These are phyloP conservation scores for Popillia japonica DNA, from an alignment of 1,140 invertebrate species.

Conservation along the genomic window DNA sequence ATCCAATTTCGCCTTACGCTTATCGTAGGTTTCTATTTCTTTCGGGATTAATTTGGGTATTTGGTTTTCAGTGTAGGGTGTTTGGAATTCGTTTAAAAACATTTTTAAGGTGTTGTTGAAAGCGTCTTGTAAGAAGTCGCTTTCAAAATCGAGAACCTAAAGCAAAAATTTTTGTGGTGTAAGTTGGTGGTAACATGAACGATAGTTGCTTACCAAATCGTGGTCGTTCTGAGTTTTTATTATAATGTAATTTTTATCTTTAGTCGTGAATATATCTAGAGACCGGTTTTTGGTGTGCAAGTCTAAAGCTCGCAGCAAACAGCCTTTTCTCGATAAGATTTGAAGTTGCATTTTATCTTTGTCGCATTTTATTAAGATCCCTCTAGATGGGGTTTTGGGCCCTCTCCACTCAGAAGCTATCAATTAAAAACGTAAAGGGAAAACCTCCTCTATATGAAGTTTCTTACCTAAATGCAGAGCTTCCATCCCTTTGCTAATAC, in stretches of 20 bases:
- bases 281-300: conserved; percentile 42
- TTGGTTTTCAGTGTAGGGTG: neutral
- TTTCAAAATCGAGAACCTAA: conserved; percentile 57
- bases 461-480: conserved; percentile 31
- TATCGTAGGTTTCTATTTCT: conserved; percentile 17
- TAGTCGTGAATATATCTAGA: conserved; percentile 47
- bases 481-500: neutral
- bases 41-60: neutral
- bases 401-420: conserved; percentile 64
- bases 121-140: neutral
- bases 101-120: neutral
- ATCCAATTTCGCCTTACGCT: conserved; percentile 63
- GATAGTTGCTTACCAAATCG: conserved; percentile 60
- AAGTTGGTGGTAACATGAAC: too few relatives aligned
- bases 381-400: conserved; percentile 55
- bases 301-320: conserved; percentile 51
- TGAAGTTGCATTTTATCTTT: conserved; percentile 75
- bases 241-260: conserved; percentile 63
- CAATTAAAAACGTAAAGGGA: conserved; percentile 40
- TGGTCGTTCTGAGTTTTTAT: conserved; percentile 69
- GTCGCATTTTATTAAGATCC: conserved; percentile 63
- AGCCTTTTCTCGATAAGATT: conserved; percentile 70
- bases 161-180: neutral
- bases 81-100: neutral
- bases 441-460: neutral